phyloP scores from a whole-genome alignment of 1,140 invertebrate species.

The Helicorthomorpha holstii region DNA sequence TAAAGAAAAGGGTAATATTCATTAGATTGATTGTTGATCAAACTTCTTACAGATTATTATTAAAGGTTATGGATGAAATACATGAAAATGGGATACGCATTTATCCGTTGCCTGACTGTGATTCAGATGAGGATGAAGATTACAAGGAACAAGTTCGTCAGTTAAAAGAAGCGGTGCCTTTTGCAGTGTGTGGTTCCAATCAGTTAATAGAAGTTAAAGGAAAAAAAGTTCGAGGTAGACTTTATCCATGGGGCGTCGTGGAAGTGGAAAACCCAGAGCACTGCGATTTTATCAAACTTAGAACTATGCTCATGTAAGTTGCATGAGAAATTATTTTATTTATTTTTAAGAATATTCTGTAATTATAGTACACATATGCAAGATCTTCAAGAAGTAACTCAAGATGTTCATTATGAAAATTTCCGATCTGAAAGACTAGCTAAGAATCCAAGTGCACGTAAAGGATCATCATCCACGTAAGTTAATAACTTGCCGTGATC shows the following conservation, averaged over 20 bases:
- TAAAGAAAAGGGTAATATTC: conserved; percentile 53
- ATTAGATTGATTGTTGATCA: background rate
- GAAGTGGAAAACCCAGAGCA: conserved; percentile 47
- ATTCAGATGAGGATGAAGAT: conserved; percentile 26
- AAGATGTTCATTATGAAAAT: conserved; percentile 39
- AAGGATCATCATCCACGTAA: too few relatives aligned
- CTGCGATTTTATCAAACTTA: conserved; percentile 43
- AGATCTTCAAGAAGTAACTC: conserved; percentile 35
- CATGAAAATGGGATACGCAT: conserved; percentile 38
- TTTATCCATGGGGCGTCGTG: conserved; percentile 45
- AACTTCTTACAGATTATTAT: background rate
- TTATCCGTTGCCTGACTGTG: conserved; percentile 39
- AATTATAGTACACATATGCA: conserved; percentile 28
- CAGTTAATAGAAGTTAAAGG: conserved; percentile 24
- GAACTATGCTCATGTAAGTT: conserved; percentile 30
- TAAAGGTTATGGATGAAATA: conserved; percentile 22
- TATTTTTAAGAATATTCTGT: conserved; percentile 4
- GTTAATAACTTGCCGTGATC: background rate
- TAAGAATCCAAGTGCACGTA: conserved; percentile 9
- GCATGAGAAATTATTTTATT: background rate
- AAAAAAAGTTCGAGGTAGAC: conserved; percentile 29
- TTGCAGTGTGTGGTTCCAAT: conserved; percentile 26
- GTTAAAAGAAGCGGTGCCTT: conserved; percentile 21
- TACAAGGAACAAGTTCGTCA: conserved; percentile 24
- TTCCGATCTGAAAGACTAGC: conserved; percentile 26